Evolutionary conservation across 1,140 invertebrate genomes (phyloP).

Genomic region (Mya arenaria): DNA sequence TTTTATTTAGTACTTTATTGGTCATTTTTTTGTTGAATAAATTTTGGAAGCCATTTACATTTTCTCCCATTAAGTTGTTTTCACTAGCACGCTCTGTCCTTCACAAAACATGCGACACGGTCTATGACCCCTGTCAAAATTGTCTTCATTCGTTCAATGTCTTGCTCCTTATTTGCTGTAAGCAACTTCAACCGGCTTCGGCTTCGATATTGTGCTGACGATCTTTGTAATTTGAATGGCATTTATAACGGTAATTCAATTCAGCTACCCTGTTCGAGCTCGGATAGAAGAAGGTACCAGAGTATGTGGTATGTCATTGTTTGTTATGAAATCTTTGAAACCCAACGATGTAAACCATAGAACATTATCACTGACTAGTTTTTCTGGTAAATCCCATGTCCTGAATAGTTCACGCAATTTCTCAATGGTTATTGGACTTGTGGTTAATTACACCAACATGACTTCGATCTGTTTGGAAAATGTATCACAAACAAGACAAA

Average conservation of each 20-base stretch:
- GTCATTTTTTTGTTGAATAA: no score
- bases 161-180: background rate
- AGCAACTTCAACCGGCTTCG: slow-evolving; percentile 7
- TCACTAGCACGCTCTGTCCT: background rate
- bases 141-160: background rate
- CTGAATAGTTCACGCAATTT: slow-evolving; percentile 5
- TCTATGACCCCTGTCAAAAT: background rate
- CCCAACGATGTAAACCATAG: slow-evolving; percentile 58
- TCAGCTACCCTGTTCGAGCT: slow-evolving; percentile 69
- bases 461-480: no score
- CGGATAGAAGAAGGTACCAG: slow-evolving; percentile 65
- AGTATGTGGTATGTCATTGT: slow-evolving; percentile 60
- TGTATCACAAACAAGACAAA: no score
- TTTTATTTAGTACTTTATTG: no score
- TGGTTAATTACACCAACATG: slow-evolving; percentile 1
- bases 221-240: background rate
- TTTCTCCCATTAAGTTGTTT: background rate
- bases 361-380: slow-evolving; percentile 69
- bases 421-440: background rate
- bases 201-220: background rate
- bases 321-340: slow-evolving; percentile 63
- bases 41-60: no score
- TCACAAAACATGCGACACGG: background rate
- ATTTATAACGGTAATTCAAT: slow-evolving; percentile 22
- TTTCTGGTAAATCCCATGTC: background rate